A percentile compares a stretch with the other conserved stretches of the same genome.
These are phyloP conservation scores for Cochlearius cochlearius DNA, from an alignment of 2,113 vertebrate genomes.

Conservation along the genomic window DNA sequence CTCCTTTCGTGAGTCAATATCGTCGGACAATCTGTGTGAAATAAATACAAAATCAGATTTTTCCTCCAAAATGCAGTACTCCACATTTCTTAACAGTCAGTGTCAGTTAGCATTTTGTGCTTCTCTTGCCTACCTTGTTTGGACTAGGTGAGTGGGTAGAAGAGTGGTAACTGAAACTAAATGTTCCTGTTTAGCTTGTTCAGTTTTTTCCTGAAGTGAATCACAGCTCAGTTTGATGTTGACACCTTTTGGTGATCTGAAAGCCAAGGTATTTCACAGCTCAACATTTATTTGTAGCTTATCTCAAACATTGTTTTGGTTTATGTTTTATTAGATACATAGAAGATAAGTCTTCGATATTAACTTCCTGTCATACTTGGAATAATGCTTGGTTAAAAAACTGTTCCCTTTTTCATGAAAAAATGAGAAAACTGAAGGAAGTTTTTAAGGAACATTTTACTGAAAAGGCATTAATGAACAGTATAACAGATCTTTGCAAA, in stretches of 20 bases:
- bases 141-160: not conserved
- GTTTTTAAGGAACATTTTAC: not conserved
- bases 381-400: not conserved
- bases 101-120: not conserved
- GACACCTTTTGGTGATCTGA: not conserved
- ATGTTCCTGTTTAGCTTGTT: constrained; percentile 11
- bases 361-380: not conserved
- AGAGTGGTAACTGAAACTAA: not conserved
- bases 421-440: not conserved
- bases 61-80: not conserved
- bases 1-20: not conserved
- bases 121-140: not conserved
- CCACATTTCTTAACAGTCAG: not conserved
- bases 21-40: not conserved
- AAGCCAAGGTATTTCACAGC: not conserved
- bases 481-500: not conserved
- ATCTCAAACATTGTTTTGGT: not conserved
- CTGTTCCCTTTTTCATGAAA: not conserved
- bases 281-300: not conserved
- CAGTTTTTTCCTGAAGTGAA: not conserved
- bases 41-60: not conserved
- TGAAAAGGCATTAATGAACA: not conserved
- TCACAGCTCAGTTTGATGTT: not conserved
- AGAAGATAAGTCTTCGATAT: not conserved
- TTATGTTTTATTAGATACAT: not conserved